These are phyloP conservation scores for Myotis planiceps DNA, from an alignment of 2,797 vertebrate species.

Conservation along the genomic window DNA sequence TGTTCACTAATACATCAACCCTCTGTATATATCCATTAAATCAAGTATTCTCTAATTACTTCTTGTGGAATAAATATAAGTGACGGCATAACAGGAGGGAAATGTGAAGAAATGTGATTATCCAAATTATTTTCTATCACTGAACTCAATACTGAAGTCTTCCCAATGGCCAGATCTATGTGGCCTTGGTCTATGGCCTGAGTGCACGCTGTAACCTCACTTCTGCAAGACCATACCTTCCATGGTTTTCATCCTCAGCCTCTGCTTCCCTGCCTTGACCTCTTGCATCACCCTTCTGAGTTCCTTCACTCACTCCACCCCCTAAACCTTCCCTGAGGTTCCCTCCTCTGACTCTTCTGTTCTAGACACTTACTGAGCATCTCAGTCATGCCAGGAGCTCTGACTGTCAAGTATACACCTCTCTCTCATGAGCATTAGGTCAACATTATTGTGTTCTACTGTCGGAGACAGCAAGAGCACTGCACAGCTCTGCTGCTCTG, in stretches of 20 bases:
- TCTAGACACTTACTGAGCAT: neutral
- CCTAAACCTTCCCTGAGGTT: neutral
- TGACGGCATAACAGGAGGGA: neutral
- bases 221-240: neutral
- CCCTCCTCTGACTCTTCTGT: neutral
- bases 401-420: neutral
- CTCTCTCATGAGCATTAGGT: neutral
- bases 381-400: neutral
- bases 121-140: neutral
- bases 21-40: neutral
- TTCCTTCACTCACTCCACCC: neutral
- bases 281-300: neutral
- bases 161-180: neutral
- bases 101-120: neutral
- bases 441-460: neutral
- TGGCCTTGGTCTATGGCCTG: neutral
- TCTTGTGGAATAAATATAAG: neutral
- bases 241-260: neutral
- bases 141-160: neutral
- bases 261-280: neutral
- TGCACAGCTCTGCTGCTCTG: no score
- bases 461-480: no score
- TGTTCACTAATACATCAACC: neutral
- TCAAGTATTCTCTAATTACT: neutral
- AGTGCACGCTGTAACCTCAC: rapidly evolving